Evolutionary conservation across 2,888 invertebrate species (phyloP), one percentile per base, ranked within the genome.

Genomic region (Piscicola geometra): DNA sequence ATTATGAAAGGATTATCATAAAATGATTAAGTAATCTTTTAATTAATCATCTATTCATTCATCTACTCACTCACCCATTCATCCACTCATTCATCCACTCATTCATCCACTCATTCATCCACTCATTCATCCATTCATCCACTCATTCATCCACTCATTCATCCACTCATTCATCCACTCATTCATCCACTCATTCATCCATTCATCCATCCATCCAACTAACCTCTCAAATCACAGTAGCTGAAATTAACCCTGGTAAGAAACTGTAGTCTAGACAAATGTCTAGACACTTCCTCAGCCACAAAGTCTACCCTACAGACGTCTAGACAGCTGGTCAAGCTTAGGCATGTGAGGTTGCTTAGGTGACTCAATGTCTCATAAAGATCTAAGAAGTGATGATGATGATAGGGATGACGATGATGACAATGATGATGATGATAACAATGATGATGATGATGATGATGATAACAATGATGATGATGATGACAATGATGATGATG

Each of bases 321-420:
- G 75, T 83, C 82, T 5, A 83, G 76, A 18, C 81, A 80, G 77
- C 81, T 81, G 25, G 83, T 82, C 9, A 83, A 78, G 36, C 82
- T 81, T 47, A 83, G 78, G 21, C 81, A 81, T 15, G 77, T 78
- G 3, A 83, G 79, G 70, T 80, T 79, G 2, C 80, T 78, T 33
- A 83, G 76, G 1, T 77, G 67, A 2, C 76, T 69, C 25, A 83
- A 74, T 3, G 80, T 80, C 28, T 81, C 80, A 35, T 82, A 72
- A 5, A 83, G 76, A 25, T 74, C 60, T 56, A 21, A 25, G 60
- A 3, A 21, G 15, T 41, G n/a, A n/a, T n/a, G n/a, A n/a, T n/a
- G n/a, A n/a, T n/a, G n/a, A n/a, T n/a, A n/a, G n/a, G n/a, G n/a
- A n/a, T n/a, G n/a, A n/a, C n/a, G n/a, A 72, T 72, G 73, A 72